A percentile compares a stretch with the other conserved stretches of the same genome.
phyloP scores from a whole-genome alignment of 2,888 invertebrate species.

The Scaptomyza reducta region DNA sequence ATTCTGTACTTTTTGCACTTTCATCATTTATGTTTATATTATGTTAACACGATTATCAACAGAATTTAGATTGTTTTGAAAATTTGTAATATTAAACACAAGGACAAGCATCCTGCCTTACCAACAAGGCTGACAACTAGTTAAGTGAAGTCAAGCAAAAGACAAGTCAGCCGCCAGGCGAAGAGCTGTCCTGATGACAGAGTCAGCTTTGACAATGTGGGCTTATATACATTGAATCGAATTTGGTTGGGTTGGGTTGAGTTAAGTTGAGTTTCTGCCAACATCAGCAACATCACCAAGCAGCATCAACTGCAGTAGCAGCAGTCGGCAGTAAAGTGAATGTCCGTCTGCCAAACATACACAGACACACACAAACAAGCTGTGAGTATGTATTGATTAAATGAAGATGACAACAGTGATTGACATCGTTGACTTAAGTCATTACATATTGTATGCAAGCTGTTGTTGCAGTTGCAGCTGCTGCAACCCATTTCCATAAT shows the following conservation, averaged over 20 bases:
- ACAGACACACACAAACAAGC: constrained; percentile 4
- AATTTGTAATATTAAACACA: constrained; percentile 17
- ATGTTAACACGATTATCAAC: background rate
- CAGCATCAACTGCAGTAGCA: constrained; percentile 22
- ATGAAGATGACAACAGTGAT: constrained; percentile 73
- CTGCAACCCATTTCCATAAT: constrained; percentile 43
- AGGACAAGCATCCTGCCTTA: background rate
- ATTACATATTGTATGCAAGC: constrained; percentile 69
- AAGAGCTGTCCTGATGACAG: constrained; percentile 50
- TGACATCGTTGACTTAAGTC: constrained; percentile 71
- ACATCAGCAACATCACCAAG: constrained; percentile 37
- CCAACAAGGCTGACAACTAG: constrained; percentile 22
- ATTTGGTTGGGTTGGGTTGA: constrained; percentile 44
- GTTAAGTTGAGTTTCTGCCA: constrained; percentile 54
- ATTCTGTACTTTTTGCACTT: too few relatives aligned
- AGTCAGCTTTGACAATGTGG: constrained; percentile 23
- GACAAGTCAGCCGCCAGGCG: constrained; percentile 2
- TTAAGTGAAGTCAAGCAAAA: constrained; percentile 35
- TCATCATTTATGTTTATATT: background rate
- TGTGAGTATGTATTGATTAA: constrained; percentile 59
- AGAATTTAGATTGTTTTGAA: background rate
- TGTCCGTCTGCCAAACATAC: constrained; percentile 34
- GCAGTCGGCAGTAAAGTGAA: constrained; percentile 33
- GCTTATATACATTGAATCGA: constrained; percentile 31
- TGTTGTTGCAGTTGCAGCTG: constrained; percentile 43